These are phyloP conservation scores for Botia almorhae DNA, from an alignment of 2,797 vertebrate species.

Conservation along the genomic window DNA sequence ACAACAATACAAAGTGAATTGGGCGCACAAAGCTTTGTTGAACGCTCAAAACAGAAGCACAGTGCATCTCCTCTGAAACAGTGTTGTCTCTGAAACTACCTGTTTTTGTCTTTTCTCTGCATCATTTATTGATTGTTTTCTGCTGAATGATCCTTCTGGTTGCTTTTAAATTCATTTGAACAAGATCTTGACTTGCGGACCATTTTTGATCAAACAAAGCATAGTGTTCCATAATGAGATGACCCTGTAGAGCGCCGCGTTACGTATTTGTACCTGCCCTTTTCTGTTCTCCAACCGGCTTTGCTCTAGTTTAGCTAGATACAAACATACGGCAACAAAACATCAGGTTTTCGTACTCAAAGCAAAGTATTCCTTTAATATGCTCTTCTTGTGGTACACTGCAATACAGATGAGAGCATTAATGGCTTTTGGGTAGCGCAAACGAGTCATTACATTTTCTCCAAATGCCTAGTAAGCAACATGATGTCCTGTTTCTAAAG, in stretches of 20 bases:
- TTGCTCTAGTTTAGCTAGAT: not conserved
- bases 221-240: not conserved
- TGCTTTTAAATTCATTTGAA: constrained; percentile 18
- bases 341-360: not conserved
- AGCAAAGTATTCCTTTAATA: not conserved
- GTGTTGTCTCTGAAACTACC: not conserved
- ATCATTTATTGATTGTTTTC: constrained; percentile 15
- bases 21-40: constrained; percentile 12
- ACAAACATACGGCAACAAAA: not conserved
- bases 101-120: constrained; percentile 10
- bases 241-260: not conserved
- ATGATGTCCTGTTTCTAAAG: constrained; percentile 3
- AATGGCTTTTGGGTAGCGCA: not conserved
- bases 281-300: not conserved
- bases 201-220: constrained; percentile 6
- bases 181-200: not conserved
- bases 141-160: constrained; percentile 13
- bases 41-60: constrained; percentile 3
- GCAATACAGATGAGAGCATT: not conserved
- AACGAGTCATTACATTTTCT: constrained; percentile 7
- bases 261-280: not conserved
- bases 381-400: not conserved
- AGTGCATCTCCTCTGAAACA: not conserved
- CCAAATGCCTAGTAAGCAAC: constrained; percentile 16
- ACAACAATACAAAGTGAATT: not conserved